phyloP scores from a whole-genome alignment of 1,140 invertebrate species.

The Agrilus planipennis region DNA sequence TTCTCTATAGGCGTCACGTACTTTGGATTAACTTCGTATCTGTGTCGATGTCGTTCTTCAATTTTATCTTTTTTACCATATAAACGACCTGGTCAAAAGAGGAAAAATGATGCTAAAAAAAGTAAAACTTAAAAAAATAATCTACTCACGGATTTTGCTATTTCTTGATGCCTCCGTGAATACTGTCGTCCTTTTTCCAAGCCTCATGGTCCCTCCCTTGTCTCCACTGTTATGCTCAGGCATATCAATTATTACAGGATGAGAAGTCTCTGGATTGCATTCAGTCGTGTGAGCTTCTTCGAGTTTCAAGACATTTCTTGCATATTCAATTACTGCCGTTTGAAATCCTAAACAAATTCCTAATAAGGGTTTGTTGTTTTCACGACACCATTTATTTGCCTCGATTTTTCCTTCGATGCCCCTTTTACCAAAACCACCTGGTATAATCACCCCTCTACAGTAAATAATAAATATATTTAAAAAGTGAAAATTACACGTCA shows the following conservation, averaged over 20 bases:
- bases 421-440: constrained; percentile 80
- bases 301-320: constrained; percentile 72
- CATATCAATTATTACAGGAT: constrained; percentile 95
- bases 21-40: constrained; percentile 90
- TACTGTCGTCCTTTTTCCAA: constrained; percentile 81
- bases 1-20: constrained; percentile 69
- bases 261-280: constrained; percentile 56
- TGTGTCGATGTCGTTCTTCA: constrained; percentile 94
- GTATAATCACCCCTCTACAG: constrained; percentile 92
- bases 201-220: constrained; percentile 95
- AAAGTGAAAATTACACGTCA: too few species aligned
- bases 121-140: constrained; percentile 16
- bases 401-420: constrained; percentile 95
- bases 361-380: constrained; percentile 80
- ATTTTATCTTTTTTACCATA: constrained; percentile 74
- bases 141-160: constrained; percentile 55
- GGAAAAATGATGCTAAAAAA: constrained; percentile 2
- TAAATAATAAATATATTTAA: constrained; percentile 29
- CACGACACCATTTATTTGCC: constrained; percentile 86
- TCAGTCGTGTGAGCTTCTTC: constrained; percentile 81
- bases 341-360: constrained; percentile 97
- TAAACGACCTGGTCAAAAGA: constrained; percentile 51
- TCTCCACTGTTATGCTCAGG: constrained; percentile 89
- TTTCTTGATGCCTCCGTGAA: constrained; percentile 47
- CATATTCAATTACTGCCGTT: constrained; percentile 93